These are phyloP conservation scores for Gallinago nigripennis DNA, from an alignment of 2,797 vertebrate genomes.

Conservation along the genomic window DNA sequence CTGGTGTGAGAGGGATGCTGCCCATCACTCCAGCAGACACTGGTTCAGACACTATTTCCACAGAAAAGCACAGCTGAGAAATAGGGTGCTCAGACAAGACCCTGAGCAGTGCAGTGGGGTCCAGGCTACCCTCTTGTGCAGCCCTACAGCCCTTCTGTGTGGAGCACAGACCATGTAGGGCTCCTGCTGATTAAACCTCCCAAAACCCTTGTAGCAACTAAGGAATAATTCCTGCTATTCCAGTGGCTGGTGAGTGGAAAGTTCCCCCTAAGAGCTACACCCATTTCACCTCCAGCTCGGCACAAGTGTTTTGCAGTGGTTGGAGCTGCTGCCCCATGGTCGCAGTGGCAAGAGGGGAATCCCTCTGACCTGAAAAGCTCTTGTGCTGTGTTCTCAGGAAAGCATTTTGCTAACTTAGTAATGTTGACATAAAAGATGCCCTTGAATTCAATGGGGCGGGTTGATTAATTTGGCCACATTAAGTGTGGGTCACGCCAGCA, in stretches of 20 bases:
- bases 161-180: not conserved
- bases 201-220: not conserved
- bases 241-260: not conserved
- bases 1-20: not conserved
- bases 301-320: accelerated
- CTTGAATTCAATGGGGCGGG: conserved; percentile 27
- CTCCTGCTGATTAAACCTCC: not conserved
- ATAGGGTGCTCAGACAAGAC: not conserved
- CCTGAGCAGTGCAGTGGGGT: not conserved
- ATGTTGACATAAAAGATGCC: not conserved
- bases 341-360: not conserved
- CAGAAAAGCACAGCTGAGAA: not conserved
- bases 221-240: not conserved
- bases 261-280: not conserved
- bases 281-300: not conserved
- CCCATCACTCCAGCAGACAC: not conserved
- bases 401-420: not conserved
- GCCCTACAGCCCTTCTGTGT: not conserved
- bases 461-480: conserved; percentile 41
- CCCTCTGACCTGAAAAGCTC: not conserved
- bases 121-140: not conserved
- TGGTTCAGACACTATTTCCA: accelerated
- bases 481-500: not conserved
- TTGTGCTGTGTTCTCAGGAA: not conserved
- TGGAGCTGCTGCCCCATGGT: not conserved